Evolutionary conservation across 2,888 invertebrate genomes (phyloP).

Genomic region (Pandemis heparana): DNA sequence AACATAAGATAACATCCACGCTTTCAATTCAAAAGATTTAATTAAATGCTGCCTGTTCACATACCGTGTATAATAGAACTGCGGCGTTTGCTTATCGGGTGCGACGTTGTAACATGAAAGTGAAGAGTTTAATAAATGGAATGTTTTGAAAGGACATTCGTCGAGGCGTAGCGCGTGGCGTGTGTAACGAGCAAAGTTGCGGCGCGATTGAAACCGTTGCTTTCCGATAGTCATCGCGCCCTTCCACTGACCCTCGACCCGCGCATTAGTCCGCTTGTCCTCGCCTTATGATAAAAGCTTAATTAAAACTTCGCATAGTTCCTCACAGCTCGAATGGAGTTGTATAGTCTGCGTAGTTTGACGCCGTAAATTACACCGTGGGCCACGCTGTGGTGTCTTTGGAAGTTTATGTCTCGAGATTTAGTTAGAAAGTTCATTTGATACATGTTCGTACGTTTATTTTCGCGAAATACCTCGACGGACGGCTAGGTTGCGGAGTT

Average conservation of each 20-base stretch:
- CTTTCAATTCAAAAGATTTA: constrained; percentile 20
- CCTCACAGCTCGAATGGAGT: constrained; percentile 54
- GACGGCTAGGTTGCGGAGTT: background rate
- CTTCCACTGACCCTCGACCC: constrained; percentile 71
- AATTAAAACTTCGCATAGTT: constrained; percentile 77
- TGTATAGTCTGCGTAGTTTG: constrained; percentile 49
- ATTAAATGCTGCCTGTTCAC: constrained; percentile 24
- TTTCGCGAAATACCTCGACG: constrained; percentile 10
- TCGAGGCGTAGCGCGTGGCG: constrained; percentile 57
- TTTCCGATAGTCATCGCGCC: constrained; percentile 75
- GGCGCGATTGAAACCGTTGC: constrained; percentile 75
- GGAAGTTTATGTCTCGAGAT: constrained; percentile 37
- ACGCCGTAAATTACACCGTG: constrained; percentile 43
- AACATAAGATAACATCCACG: constrained; percentile 2
- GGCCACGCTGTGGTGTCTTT: constrained; percentile 29
- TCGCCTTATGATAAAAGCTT: constrained; percentile 71
- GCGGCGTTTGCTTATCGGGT: constrained; percentile 28
- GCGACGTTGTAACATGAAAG: constrained; percentile 57
- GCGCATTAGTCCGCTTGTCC: constrained; percentile 54
- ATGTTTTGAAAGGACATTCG: constrained; percentile 67
- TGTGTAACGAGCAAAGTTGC: constrained; percentile 73
- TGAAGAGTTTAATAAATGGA: constrained; percentile 58
- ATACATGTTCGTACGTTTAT: constrained; percentile 16
- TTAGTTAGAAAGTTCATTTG: constrained; percentile 27
- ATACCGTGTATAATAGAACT: constrained; percentile 26